Evolutionary conservation across 2,888 invertebrate genomes (phyloP), one percentile per base, ranked within the genome.

Genomic region (Phorcus lineatus): DNA sequence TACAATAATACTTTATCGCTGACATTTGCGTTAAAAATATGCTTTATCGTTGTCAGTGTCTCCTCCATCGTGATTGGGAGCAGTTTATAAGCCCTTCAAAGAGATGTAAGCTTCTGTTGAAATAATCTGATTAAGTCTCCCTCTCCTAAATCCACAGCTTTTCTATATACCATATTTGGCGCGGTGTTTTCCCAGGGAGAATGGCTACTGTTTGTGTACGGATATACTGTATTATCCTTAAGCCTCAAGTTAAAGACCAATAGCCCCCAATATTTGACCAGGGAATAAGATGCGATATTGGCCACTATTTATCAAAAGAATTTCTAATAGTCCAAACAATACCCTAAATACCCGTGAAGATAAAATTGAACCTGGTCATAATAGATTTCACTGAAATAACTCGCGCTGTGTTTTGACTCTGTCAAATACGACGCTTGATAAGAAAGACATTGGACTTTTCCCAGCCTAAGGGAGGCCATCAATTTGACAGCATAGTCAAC

Each of bases 261-360:
- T 28, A 28, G 28, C 16, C 22, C 62, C 17, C 57, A 0, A 62
- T 62, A 62, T 62, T 62, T 62, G 62, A 62, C 24, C 62, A 62
- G 16, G 24, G 62, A 62, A 16, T 28, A 62, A 62, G 62, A 28
- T 22, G 62, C 22, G 62, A 62, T 62, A 62, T 62, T 62, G 62
- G 28, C 62, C 28, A 28, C 13, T 24, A 62, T 62, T 62, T 24
- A 62, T 62, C 62, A 62, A 62, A 62, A 62, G 62, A 62, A 62
- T 62, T 24, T 22, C 62, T 62, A 62, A 62, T 62, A 62, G 62
- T 62, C 28, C 62, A 62, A 62, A 62, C 62, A 62, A 62, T 62
- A 62, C 62, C 62, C 62, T 4, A 28, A 17, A 62, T 62, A 62
- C 62, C 62, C 62, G 28, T n/a, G 62, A 28, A 28, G 62, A 62